Evolutionary conservation across 2,113 vertebrate genomes (phyloP).

Genomic region (Cnemophilus loriae): DNA sequence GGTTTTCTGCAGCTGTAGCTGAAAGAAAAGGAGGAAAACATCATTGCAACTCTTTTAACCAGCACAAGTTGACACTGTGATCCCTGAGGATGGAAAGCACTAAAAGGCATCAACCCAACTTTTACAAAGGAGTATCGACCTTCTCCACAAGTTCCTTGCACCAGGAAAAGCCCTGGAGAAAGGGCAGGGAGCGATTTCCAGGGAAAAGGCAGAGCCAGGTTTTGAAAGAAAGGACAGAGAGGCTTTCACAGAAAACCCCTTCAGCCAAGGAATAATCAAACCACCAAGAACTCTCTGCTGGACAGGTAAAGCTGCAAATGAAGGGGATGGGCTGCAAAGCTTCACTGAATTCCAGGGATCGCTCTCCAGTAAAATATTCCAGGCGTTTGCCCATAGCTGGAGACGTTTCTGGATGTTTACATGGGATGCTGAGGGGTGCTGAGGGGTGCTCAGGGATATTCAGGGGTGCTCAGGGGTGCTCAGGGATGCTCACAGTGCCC

Average conservation of each 20-base stretch:
- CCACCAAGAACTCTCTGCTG: not conserved
- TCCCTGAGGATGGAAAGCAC: not conserved
- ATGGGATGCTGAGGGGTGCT: not conserved
- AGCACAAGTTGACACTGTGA: not conserved
- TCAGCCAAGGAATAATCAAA: not conserved
- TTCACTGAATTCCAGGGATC: fast-evolving
- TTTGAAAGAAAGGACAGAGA: not conserved
- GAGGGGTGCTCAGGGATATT: fast-evolving
- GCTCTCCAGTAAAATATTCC: not conserved
- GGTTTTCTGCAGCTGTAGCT: slow-evolving; percentile 99
- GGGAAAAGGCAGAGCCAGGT: not conserved
- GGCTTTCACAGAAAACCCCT: not conserved
- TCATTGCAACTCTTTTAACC: not conserved
- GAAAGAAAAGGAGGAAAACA: slow-evolving; percentile 39
- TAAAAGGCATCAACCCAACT: not conserved
- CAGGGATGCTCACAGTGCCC: fast-evolving
- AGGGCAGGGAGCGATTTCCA: not conserved
- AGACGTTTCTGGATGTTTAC: fast-evolving
- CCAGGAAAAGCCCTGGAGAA: not conserved
- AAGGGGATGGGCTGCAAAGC: not conserved
- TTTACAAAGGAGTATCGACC: not conserved
- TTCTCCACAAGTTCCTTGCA: not conserved
- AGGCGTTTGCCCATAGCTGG: fast-evolving
- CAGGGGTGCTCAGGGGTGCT: fast-evolving
- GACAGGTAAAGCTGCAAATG: not conserved